Percentiles rank a stretch among this genome's conserved stretches.
phyloP scores from a whole-genome alignment of 1,140 invertebrate species.

The Rhopalosiphum padi region DNA sequence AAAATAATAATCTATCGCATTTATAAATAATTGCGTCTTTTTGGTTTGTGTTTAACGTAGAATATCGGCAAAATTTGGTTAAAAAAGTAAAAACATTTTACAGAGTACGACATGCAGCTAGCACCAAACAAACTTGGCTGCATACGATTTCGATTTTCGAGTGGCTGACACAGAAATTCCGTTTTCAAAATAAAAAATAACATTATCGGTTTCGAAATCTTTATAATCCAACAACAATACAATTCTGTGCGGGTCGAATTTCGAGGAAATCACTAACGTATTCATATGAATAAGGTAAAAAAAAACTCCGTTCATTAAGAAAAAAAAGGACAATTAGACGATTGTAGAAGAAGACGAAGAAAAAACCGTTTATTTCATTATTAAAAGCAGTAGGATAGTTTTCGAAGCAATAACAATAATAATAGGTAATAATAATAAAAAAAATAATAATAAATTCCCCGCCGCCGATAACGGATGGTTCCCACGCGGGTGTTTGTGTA shows the following conservation, averaged over 20 bases:
- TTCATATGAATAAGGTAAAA: not conserved
- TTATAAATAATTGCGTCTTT: not conserved
- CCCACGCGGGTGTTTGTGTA: not conserved
- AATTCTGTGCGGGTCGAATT: not conserved
- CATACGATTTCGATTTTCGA: not conserved
- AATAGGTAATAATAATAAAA: not conserved
- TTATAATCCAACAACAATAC: not conserved
- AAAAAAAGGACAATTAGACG: not conserved
- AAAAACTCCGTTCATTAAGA: not conserved
- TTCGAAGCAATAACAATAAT: not conserved
- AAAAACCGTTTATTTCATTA: conserved; percentile 1
- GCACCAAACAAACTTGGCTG: not conserved
- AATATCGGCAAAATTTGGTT: not conserved
- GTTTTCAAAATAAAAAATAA: not conserved
- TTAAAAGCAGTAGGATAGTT: not conserved
- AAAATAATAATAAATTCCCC: not conserved
- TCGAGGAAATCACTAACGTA: not conserved
- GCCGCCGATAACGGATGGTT: not conserved
- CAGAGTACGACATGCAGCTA: not conserved
- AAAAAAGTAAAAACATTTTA: not conserved
- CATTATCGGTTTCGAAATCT: conserved; percentile 23
- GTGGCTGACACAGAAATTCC: not conserved
- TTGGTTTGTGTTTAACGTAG: not conserved
- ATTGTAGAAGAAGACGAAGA: not conserved
- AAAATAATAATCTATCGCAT: not conserved